A percentile compares a stretch with the other conserved stretches of the same genome.
Evolutionary conservation across 2,888 invertebrate species (phyloP).

Genomic region (Agonopterix heracliana): DNA sequence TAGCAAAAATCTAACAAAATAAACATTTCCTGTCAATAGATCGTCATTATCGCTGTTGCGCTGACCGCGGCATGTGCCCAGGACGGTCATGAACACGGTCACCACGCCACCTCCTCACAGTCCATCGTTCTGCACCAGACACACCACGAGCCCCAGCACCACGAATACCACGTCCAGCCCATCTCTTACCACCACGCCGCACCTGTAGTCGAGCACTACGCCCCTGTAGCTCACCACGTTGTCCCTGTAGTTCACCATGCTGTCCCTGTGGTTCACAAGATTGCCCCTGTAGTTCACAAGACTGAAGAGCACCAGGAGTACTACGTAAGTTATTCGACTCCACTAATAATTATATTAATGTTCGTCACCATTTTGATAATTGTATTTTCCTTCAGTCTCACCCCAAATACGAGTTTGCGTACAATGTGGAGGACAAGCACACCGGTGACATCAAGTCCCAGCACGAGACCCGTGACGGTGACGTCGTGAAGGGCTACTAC

Average conservation of each 20-base stretch:
- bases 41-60: constrained; percentile 16
- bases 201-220: neutral
- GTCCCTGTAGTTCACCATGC: constrained; percentile 14
- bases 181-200: constrained; percentile 19
- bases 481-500: constrained; percentile 74
- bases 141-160: constrained; percentile 11
- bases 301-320: constrained; percentile 28
- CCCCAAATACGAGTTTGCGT: constrained; percentile 70
- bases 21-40: constrained; percentile 5
- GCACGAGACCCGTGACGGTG: constrained; percentile 79
- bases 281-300: constrained; percentile 8
- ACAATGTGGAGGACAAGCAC: constrained; percentile 30
- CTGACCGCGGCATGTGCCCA: constrained; percentile 28
- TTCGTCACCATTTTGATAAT: neutral
- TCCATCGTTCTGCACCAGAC: constrained; percentile 16
- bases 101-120: constrained; percentile 20
- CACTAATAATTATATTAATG: neutral
- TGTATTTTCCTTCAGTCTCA: constrained; percentile 38
- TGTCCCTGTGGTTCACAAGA: constrained; percentile 8
- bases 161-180: constrained; percentile 10
- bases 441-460: constrained; percentile 79
- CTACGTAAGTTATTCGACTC: constrained; percentile 28
- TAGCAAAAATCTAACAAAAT: neutral
- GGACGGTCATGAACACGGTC: constrained; percentile 13
- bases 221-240: constrained; percentile 4